Evolutionary conservation across 1,140 invertebrate genomes (phyloP).

Genomic region (Zaprionus gabonicus): DNA sequence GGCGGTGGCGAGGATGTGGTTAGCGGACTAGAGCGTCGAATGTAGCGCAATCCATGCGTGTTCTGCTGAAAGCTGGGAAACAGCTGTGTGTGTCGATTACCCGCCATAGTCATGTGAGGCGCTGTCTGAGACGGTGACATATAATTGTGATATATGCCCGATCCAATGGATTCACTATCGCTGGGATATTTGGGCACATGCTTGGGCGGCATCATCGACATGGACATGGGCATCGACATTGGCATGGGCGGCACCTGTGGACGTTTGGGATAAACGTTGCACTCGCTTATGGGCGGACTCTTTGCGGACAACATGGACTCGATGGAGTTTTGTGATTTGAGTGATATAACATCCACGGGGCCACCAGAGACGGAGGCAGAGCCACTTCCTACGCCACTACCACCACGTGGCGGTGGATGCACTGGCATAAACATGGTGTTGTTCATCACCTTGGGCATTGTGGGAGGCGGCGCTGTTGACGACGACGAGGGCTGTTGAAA

Average conservation of each 20-base stretch:
- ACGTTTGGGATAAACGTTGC: slow-evolving; percentile 67
- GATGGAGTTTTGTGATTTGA: slow-evolving; percentile 84
- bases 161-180: slow-evolving; percentile 87
- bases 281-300: slow-evolving; percentile 78
- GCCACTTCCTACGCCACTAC: neutral
- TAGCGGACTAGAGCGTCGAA: slow-evolving; percentile 86
- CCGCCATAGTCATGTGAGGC: slow-evolving; percentile 37
- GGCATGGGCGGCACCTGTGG: slow-evolving; percentile 51
- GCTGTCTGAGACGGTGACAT: slow-evolving; percentile 25
- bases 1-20: slow-evolving; percentile 85
- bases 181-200: slow-evolving; percentile 87
- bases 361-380: slow-evolving; percentile 43
- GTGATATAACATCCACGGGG: slow-evolving; percentile 70
- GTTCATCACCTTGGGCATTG: slow-evolving; percentile 59
- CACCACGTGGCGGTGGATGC: slow-evolving; percentile 44
- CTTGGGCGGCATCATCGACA: slow-evolving; percentile 78
- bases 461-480: slow-evolving; percentile 40
- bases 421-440: slow-evolving; percentile 68
- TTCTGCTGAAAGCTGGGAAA: slow-evolving; percentile 74
- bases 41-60: slow-evolving; percentile 57
- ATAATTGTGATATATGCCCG: slow-evolving; percentile 77
- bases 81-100: slow-evolving; percentile 74
- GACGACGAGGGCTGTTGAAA: slow-evolving; percentile 53
- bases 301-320: slow-evolving; percentile 81
- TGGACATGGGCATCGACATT: slow-evolving; percentile 1